phyloP scores from a whole-genome alignment of 1,140 invertebrate genomes.

The Papilio helenus region DNA sequence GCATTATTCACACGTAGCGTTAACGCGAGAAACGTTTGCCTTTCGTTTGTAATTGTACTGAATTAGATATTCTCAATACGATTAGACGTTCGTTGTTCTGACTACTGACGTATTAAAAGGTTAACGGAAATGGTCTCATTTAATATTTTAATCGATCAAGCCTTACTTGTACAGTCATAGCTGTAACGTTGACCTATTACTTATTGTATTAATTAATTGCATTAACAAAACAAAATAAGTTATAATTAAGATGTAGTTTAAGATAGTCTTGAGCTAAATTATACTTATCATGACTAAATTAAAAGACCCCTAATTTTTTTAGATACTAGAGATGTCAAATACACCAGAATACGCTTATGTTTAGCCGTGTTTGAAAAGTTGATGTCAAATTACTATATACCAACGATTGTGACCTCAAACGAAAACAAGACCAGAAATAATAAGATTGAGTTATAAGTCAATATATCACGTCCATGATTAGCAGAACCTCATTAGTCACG shows the following conservation, averaged over 20 bases:
- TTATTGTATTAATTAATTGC: neutral
- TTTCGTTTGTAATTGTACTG: slow-evolving; percentile 31
- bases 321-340: neutral
- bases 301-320: neutral
- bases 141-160: slow-evolving; percentile 26
- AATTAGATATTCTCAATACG: slow-evolving; percentile 33
- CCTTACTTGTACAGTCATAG: slow-evolving; percentile 9
- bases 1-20: slow-evolving; percentile 24
- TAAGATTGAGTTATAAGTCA: neutral
- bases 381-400: neutral
- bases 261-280: too few relatives aligned
- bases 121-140: slow-evolving; percentile 21
- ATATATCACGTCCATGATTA: slow-evolving; percentile 6
- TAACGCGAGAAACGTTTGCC: slow-evolving; percentile 22
- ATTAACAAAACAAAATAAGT: neutral
- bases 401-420: neutral
- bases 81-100: slow-evolving; percentile 23
- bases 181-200: slow-evolving; percentile 1
- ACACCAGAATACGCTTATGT: neutral
- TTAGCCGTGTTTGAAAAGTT: neutral
- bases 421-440: neutral
- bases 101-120: slow-evolving; percentile 30
- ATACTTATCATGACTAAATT: neutral
- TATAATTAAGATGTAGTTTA: too few relatives aligned
- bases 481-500: neutral